Base-by-base conservation (phyloP, 1,140 invertebrate species). In the Paraescarpia echinospica region DNA sequence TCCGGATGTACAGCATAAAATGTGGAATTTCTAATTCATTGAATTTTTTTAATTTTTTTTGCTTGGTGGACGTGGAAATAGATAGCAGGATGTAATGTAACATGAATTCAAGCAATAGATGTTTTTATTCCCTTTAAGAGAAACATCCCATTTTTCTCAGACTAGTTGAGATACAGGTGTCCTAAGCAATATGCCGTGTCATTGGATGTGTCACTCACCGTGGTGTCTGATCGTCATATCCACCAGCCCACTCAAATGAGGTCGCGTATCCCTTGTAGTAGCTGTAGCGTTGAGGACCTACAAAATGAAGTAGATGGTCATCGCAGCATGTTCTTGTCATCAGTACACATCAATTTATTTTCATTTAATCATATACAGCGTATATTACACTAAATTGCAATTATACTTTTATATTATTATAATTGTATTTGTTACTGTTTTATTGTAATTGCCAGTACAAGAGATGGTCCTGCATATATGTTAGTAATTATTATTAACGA, bases 181-280 rank as follows among this genome's bases (percentile, higher is more conserved):
- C 4, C 41, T 41, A 41, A 12, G 4, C 41, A 41, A 41, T 12
- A 41, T n/a, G n/a, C n/a, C 41, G 12, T 4, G 41, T 41, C 41
- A 41, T 12, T 77, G 59, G 14, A 77, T 77, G 59, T 14, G 4
- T 22, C 59, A 22, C 59, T 77, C 59, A 77, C 59, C 96, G 95
- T 0, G 97, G 97, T 33, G 98, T 98, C 33, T 94, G 93, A 96
- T 99, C 98, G 1, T 96, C 93, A 95, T 97, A 97, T 95, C 98
- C 96, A 34, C 98, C 98, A 93, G 96, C 96, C 97, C 98, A 99
- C 91, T 97, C 96, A 95, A 99, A 99, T 89, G 96, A 97, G 88
- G 97, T 96, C 12, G 97, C 97, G 96, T 99, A 99, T 12, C 99
- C 99, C 35, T 96, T 96, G 94, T 99, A 99, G 90, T 97, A 96